Conservation (phyloP, 2,797 vertebrate genomes). For the Aphelocoma californica region DNA sequence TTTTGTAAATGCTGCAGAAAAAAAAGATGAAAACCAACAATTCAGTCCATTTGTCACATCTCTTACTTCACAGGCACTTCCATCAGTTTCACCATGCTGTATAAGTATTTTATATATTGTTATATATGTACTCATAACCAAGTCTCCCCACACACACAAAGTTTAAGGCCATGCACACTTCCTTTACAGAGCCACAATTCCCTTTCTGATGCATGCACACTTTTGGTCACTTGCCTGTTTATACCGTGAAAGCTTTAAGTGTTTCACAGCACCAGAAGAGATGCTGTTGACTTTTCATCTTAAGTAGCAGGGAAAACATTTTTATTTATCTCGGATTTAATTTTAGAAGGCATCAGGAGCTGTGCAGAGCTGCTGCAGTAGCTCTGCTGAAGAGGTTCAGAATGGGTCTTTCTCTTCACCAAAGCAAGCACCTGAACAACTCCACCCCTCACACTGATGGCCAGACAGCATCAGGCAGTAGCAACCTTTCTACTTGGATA, state of each 20-base stretch:
- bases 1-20: not conserved
- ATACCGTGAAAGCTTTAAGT: not conserved
- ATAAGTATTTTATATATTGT: not conserved
- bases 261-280: not conserved
- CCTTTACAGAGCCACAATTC: not conserved
- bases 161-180: not conserved
- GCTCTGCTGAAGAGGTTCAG: not conserved
- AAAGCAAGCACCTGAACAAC: not conserved
- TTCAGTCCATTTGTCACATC: not conserved
- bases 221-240: not conserved
- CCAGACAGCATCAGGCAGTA: not conserved
- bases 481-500: not conserved
- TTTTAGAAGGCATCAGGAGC: not conserved
- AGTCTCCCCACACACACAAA: not conserved
- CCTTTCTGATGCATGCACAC: not conserved
- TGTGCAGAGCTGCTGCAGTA: not conserved
- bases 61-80: not conserved
- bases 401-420: not conserved
- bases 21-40: not conserved
- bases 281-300: not conserved
- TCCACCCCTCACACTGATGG: not conserved
- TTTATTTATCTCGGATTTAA: not conserved
- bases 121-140: not conserved
- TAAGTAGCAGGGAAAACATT: not conserved
- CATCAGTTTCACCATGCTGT: not conserved